phyloP scores from a whole-genome alignment of 2,797 vertebrate genomes.

The Pristis pectinata region DNA sequence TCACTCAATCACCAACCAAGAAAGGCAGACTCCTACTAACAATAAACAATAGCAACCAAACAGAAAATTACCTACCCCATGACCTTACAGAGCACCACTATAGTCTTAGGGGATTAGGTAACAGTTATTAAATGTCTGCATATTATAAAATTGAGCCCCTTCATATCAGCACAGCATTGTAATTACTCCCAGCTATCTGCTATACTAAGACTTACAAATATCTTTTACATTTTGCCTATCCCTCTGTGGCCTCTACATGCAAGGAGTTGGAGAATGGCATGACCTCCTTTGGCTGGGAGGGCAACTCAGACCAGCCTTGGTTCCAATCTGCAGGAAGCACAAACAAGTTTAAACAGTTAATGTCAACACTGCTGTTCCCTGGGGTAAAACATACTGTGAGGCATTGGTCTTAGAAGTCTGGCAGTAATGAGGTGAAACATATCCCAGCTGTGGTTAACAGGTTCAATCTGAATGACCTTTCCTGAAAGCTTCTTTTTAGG shows the following conservation, averaged over 20 bases:
- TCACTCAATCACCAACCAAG: not conserved
- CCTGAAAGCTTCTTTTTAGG: not conserved
- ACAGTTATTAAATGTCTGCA: not conserved
- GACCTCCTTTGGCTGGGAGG: constrained; percentile 11
- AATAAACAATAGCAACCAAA: not conserved
- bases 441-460: constrained; percentile 2
- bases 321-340: not conserved
- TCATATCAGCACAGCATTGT: not conserved
- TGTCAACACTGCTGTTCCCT: constrained; percentile 22
- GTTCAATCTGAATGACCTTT: constrained; percentile 3
- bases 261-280: not conserved
- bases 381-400: constrained; percentile 4
- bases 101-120: constrained; percentile 13
- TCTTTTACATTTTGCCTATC: constrained; percentile 25
- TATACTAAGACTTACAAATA: not conserved
- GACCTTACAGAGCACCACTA: not conserved
- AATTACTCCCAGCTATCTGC: constrained; percentile 15
- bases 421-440: constrained; percentile 24
- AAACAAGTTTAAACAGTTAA: constrained; percentile 28
- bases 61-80: not conserved
- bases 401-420: not conserved
- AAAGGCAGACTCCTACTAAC: not conserved
- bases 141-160: not conserved
- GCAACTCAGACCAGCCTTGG: not conserved
- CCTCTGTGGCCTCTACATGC: not conserved